Base-by-base conservation (phyloP, 2,113 vertebrate species). In the Myocastor coypus region DNA sequence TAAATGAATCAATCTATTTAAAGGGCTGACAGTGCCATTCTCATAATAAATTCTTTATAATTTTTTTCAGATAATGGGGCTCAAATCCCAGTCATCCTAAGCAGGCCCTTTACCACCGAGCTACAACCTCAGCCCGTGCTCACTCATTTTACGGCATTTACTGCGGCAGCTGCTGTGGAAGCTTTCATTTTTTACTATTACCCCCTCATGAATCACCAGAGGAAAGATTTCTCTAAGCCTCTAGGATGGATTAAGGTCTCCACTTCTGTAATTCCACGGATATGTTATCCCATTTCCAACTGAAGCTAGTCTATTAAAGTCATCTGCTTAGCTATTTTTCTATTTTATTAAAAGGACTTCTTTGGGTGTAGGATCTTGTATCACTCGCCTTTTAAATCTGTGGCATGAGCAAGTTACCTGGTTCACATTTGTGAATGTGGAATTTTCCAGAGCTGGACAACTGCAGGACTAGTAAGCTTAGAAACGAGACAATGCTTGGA, bases 1-100 rank as follows among this genome's bases (percentile, higher is more conserved):
- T 89, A 91, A 87, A 73, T 78, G 42, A 81, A 42, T 59, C 63
- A 50, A 71, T 94, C 46, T 91, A 66, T 73, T 89, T 50, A 92
- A 57, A 83, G 63, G 13, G 0, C 50, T 84, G 80, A 32, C 20
- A 83, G 77, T 63, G 63, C 9, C 52, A 2, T 89, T 80, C 16
- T 26, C 2, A 50, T 89, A 75, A 82, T 89, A 42, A 68, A 78
- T 87, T 86, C 68, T 93, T 13, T 80, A 30, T 91, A 71, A 57
- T 30, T 75, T 75, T 75, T 77, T 50, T 77, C 42, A 77, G 7
- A 32, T 55, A 20, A 20, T 34, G 46, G 7, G 77, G 46, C 9
- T 55, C 2, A 4, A n/a, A 55, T 32, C 46, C 50, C 19, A 17
- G 77, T 52, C 46, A 8, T 80, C 30, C 1, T 80, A 55, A 34